These are phyloP conservation scores for Borostomias antarcticus DNA, from an alignment of 2,797 vertebrate genomes.

Conservation along the genomic window DNA sequence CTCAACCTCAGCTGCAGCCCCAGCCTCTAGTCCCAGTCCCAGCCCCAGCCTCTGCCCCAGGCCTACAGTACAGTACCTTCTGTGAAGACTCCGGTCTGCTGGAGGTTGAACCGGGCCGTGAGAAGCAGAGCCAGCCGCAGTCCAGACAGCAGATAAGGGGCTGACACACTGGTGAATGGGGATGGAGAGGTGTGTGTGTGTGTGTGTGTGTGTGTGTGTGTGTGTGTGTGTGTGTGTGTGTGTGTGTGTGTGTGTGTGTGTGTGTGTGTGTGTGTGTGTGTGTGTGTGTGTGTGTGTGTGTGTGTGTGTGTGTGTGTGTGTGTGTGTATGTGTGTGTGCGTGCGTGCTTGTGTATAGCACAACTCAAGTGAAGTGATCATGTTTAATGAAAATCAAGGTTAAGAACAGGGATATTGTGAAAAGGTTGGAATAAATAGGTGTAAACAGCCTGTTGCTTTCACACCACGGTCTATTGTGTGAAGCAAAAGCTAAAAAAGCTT, in stretches of 20 bases:
- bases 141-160: background rate
- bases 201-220: background rate
- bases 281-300: slow-evolving; percentile 22
- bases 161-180: background rate
- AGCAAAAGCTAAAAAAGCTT: too few relatives aligned
- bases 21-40: too few relatives aligned
- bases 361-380: background rate
- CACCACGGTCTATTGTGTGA: too few relatives aligned
- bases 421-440: too few relatives aligned
- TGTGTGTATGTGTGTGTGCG: slow-evolving; percentile 4
- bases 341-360: background rate
- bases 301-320: slow-evolving; percentile 17
- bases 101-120: background rate
- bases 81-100: too few relatives aligned
- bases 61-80: too few relatives aligned
- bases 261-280: slow-evolving; percentile 17
- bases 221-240: background rate
- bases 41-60: too few relatives aligned
- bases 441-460: too few relatives aligned
- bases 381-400: background rate
- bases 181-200: background rate
- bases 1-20: too few relatives aligned
- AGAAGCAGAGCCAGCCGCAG: background rate
- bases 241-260: slow-evolving; percentile 18
- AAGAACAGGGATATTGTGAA: background rate